Base-by-base conservation (phyloP, 2,797 vertebrate genomes). In the Ctenopoma multispine region DNA sequence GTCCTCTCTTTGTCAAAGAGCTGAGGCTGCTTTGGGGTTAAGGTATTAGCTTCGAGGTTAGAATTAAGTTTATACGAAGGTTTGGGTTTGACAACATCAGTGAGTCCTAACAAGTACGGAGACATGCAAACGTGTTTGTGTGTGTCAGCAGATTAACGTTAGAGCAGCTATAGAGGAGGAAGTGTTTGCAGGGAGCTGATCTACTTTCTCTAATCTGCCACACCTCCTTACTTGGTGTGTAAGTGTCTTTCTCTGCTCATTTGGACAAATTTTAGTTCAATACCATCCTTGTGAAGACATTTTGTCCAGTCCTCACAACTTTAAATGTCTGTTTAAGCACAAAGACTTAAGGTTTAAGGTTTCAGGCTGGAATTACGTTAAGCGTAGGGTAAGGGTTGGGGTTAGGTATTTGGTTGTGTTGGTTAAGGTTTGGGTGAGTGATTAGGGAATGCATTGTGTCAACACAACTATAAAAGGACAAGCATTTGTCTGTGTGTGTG, bases 131-230 rank as follows among this genome's bases (percentile, higher is more conserved):
- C 0, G 12, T 57, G 4, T 58, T 23, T 44, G 17, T 12, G 20
- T 31, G 48, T 54, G 15, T 57, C 47, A 51, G 36, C 44, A 72
- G 75, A 27, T 73, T 76, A 68, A 62, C 50, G 51, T 58, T 23
- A 55, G 55, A 1, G 0, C 59, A 36, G 49, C 29, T 5, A 18
- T 65, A 41, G 20, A 27, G 38, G 46, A 72, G 62, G 64, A 69
- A 60, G 58, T 38, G 34, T 63, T 43, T 62, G n/a, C 23, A 55
- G 21, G 41, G 0, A 41, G 40, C 66, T 72, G 53, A 79, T 74
- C 63, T 64, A 17, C 69, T 80, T 63, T 82, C 56, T 69, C 2
- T 82, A 81, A 86, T 74, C 51, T 67, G 50, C 41, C 55, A 75
- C 21, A 72, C 38, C 46, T 46, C 20, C 1, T 49, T 43, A 58